Evolutionary conservation across 2,888 invertebrate species (phyloP).

Genomic region (Resseliella maxima): DNA sequence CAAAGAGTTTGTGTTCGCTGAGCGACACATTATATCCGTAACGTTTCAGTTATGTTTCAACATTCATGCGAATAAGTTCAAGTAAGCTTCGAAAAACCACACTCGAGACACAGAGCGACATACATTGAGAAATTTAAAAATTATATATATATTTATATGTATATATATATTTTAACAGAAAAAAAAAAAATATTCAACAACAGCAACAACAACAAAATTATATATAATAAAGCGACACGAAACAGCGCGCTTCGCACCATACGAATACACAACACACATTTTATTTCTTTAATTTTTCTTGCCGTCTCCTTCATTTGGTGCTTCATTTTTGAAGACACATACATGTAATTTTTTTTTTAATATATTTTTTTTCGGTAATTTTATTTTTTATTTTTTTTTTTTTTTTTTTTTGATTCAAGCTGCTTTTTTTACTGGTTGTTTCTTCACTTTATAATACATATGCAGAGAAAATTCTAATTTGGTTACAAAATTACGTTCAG

Average conservation of each 20-base stretch:
- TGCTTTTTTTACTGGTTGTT: too few species aligned
- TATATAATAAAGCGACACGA: too few species aligned
- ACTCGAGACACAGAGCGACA: background rate
- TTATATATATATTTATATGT: too few species aligned
- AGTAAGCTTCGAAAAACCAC: slow-evolving; percentile 1
- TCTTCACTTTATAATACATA: too few species aligned
- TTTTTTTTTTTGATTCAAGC: background rate
- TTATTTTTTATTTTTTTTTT: background rate
- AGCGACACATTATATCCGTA: slow-evolving; percentile 40
- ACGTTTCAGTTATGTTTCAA: slow-evolving; percentile 55
- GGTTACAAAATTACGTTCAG: background rate
- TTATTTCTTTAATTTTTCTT: slow-evolving; percentile 30
- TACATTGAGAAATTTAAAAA: background rate
- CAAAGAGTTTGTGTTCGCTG: slow-evolving; percentile 6
- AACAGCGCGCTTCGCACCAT: background rate
- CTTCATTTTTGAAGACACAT: slow-evolving; percentile 37
- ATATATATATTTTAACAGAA: too few species aligned
- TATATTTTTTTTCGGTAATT: background rate
- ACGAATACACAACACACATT: background rate
- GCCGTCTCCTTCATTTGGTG: slow-evolving; percentile 19
- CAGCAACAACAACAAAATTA: too few species aligned
- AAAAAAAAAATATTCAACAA: background rate
- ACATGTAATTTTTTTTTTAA: slow-evolving; percentile 41
- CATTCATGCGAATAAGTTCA: slow-evolving; percentile 55
- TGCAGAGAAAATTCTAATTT: background rate